Percentiles rank a stretch among this genome's conserved stretches.
phyloP scores from a whole-genome alignment of 2,888 invertebrate species.

The Plagiodera versicolora region DNA sequence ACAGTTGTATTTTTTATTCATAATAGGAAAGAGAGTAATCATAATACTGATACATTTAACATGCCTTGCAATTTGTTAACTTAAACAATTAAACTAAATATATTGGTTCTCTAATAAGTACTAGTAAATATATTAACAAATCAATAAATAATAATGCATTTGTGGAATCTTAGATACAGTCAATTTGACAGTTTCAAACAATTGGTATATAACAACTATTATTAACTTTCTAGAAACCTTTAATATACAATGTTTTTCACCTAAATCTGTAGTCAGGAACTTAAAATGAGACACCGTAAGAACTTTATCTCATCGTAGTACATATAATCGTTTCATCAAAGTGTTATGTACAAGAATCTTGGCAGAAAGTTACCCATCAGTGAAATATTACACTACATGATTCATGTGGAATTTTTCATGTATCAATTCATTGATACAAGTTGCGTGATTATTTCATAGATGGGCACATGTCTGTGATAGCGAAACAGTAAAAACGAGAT shows the following conservation, averaged over 20 bases:
- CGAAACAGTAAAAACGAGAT: too few relatives aligned
- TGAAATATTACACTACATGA: too few relatives aligned
- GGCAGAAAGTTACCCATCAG: not conserved
- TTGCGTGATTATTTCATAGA: too few relatives aligned
- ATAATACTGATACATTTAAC: slow-evolving; percentile 53
- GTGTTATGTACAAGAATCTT: slow-evolving; percentile 7
- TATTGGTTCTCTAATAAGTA: slow-evolving; percentile 34
- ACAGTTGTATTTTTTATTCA: slow-evolving; percentile 40
- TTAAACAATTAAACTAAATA: slow-evolving; percentile 29
- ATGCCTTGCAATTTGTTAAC: slow-evolving; percentile 38
- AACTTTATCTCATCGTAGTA: too few relatives aligned
- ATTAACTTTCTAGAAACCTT: slow-evolving; percentile 13
- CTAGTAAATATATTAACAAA: slow-evolving; percentile 39
- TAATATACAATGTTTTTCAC: slow-evolving; percentile 21
- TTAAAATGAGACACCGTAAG: slow-evolving; percentile 3
- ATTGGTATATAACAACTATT: slow-evolving; percentile 20
- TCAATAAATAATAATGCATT: slow-evolving; percentile 46
- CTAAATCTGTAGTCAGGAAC: slow-evolving; percentile 23
- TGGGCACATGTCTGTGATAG: too few relatives aligned
- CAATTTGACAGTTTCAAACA: slow-evolving; percentile 25
- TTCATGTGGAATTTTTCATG: too few relatives aligned
- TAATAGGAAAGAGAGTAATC: slow-evolving; percentile 45
- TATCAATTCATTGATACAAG: too few relatives aligned
- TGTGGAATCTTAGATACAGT: slow-evolving; percentile 24
- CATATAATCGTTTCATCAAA: too few relatives aligned